These are phyloP conservation scores for Chloroceryle aenea DNA, from an alignment of 2,113 vertebrate species.

Conservation along the genomic window DNA sequence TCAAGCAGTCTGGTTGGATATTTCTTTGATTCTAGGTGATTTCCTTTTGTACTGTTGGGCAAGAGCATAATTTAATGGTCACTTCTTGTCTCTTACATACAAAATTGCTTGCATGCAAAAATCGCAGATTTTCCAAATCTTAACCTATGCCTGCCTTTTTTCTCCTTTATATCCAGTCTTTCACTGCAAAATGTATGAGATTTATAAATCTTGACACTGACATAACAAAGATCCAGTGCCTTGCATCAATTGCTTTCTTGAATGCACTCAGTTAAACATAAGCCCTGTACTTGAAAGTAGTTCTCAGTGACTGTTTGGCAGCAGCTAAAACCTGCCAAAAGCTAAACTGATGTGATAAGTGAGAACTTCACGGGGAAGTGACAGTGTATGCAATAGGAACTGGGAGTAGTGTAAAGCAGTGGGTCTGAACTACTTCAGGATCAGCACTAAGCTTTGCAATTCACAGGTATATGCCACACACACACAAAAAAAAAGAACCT, in stretches of 20 bases:
- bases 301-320: background rate
- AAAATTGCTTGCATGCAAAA: background rate
- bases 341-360: background rate
- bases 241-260: background rate
- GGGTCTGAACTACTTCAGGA: background rate
- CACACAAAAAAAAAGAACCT: background rate
- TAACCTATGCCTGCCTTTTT: background rate
- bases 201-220: background rate
- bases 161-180: background rate
- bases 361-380: background rate
- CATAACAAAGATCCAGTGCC: background rate
- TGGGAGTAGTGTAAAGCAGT: background rate
- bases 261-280: background rate
- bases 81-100: background rate
- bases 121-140: background rate
- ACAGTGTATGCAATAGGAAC: background rate
- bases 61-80: background rate
- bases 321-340: slow-evolving; percentile 16
- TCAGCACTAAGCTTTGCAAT: background rate
- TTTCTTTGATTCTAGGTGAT: background rate
- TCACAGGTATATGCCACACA: background rate
- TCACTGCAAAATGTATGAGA: background rate
- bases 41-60: background rate
- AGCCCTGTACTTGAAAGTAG: background rate
- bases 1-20: background rate